Conservation (phyloP, 2,113 vertebrate genomes). For the Podarcis raffonei region DNA sequence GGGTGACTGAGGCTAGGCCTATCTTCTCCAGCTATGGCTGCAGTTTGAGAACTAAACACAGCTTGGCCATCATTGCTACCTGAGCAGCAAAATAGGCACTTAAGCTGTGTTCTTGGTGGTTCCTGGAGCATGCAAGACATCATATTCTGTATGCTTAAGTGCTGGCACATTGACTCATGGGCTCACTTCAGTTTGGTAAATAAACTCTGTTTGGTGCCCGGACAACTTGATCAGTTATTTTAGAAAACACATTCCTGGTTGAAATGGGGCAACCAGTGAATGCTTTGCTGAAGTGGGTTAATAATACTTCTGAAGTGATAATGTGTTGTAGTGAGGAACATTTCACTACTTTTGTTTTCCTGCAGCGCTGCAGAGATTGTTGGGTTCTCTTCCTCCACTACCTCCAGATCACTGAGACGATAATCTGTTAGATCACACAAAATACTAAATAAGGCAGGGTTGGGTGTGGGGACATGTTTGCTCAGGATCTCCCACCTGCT, state of each 20-base stretch:
- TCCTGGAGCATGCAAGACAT: neutral
- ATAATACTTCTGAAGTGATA: neutral
- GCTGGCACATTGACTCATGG: neutral
- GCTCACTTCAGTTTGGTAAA: neutral
- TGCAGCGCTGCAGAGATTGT: neutral
- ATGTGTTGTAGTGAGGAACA: neutral
- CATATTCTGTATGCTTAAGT: neutral
- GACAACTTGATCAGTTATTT: neutral
- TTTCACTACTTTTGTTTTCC: neutral
- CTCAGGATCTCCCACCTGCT: neutral
- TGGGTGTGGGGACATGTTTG: no score
- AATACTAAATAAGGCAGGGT: no score
- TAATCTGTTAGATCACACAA: no score
- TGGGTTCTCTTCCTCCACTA: neutral
- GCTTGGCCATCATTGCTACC: neutral
- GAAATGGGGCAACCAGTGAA: neutral
- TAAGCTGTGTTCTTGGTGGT: neutral
- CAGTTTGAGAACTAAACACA: neutral
- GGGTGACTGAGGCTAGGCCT: neutral
- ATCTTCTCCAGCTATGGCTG: neutral
- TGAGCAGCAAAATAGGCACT: neutral
- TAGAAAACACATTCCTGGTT: neutral
- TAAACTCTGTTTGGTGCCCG: neutral
- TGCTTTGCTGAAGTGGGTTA: no score
- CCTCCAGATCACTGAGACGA: no score